Evolutionary conservation across 2,888 invertebrate genomes (phyloP).

Genomic region (Diarsia brunnea): DNA sequence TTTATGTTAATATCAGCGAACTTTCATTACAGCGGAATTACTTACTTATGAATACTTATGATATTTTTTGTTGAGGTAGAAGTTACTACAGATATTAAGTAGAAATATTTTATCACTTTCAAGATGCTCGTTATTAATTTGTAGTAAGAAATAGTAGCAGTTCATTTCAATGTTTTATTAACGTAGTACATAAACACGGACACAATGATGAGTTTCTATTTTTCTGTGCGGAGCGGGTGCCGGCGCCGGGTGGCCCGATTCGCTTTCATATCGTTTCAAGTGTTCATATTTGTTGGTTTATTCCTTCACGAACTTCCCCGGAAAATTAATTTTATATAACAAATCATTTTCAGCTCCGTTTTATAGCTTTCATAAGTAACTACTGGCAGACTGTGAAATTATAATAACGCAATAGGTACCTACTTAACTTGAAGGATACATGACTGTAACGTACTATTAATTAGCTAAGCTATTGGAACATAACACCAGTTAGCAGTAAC

Average conservation of each 20-base stretch:
- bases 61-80: not conserved
- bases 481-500: not conserved
- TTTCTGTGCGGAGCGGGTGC: conserved; percentile 10
- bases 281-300: conserved; percentile 75
- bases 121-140: conserved; percentile 5
- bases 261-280: conserved; percentile 74
- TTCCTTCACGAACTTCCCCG: conserved; percentile 68
- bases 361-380: conserved; percentile 10
- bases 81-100: not conserved
- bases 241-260: conserved; percentile 58
- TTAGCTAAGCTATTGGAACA: not conserved
- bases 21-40: conserved; percentile 25
- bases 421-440: not conserved
- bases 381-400: not conserved
- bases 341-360: conserved; percentile 45
- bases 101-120: not conserved
- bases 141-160: not conserved
- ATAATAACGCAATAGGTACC: conserved; percentile 2
- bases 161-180: not conserved
- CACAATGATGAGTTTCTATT: conserved; percentile 53
- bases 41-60: not conserved
- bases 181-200: conserved; percentile 21
- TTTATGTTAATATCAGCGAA: conserved; percentile 36
- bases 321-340: conserved; percentile 54
- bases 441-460: not conserved